Evolutionary conservation across 2,113 vertebrate genomes (phyloP).

Genomic region (Plotosus lineatus): DNA sequence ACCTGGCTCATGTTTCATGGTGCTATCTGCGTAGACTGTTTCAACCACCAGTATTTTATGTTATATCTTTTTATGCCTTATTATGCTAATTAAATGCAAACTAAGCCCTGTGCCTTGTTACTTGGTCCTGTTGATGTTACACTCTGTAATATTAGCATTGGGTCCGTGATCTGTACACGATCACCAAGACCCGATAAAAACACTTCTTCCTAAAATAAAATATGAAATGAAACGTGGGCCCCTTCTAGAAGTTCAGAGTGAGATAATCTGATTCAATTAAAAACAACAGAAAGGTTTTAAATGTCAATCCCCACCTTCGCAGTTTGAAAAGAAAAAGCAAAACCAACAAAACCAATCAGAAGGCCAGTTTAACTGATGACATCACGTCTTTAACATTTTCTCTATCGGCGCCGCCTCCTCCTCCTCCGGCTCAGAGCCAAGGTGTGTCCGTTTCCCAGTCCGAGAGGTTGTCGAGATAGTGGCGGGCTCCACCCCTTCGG

Average conservation of each 20-base stretch:
- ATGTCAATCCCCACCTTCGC: background rate
- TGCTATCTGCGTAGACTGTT: background rate
- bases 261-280: background rate
- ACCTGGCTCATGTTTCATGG: background rate
- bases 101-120: background rate
- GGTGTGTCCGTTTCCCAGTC: conserved; percentile 86
- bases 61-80: no score
- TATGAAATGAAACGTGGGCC: background rate
- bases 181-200: background rate
- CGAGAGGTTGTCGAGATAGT: conserved; percentile 65
- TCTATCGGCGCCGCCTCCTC: conserved; percentile 79
- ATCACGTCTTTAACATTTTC: conserved; percentile 93
- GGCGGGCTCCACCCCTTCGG: conserved; percentile 59
- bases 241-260: background rate
- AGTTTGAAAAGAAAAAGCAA: conserved; percentile 47
- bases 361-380: conserved; percentile 32
- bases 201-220: background rate
- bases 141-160: background rate
- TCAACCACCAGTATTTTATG: background rate
- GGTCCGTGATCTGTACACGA: background rate
- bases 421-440: conserved; percentile 75
- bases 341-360: conserved; percentile 25
- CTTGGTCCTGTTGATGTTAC: background rate
- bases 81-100: background rate
- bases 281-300: background rate